Base-by-base conservation (phyloP, 2,113 vertebrate genomes). In the Aspiorhynchus laticeps region DNA sequence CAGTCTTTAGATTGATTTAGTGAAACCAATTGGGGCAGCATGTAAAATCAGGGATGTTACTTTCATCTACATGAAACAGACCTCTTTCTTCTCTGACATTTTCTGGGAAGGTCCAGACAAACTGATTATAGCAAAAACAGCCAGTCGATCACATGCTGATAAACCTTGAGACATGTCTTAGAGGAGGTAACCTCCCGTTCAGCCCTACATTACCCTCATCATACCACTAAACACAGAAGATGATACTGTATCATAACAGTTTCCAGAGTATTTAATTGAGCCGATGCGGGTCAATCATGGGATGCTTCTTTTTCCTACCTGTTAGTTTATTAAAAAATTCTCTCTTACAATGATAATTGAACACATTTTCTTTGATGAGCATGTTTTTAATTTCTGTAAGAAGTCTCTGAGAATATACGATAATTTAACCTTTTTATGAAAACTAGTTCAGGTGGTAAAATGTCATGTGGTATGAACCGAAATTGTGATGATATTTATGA, bases 21-120 rank as follows among this genome's bases (percentile, higher is more conserved):
- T 93, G 94, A 92, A 89, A 94, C 94, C 90, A 95, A 94, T 95
- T 19, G 84, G 88, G 83, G 80, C 82, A 88, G 90, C 90, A 85
- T 92, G 92, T 83, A 90, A 88, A 93, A 92, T 92, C 82, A 76
- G 46, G 83, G 82, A 83, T 76, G 88, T 89, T 89, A 90, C 93
- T 93, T 93, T 93, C 89, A 93, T 92, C 90, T 91, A 28, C 46
- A 87, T 91, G 90, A 92, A 92, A 92, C 92, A 89, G 91, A 86
- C 82, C 84, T 91, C 91, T 93, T 92, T 93, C 89, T 93, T 84
- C 90, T 91, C 83, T 88, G 90, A 80, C 84, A 90, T 92, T 93
- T 91, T 89, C 81, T 86, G 91, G 88, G 85, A 80, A 41, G 90
- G 81, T 85, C 92, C 90, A 73, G 90, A 90, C 90, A 81, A 92